Base-by-base conservation (phyloP, 1,140 invertebrate species). In the Tyrophagus putrescentiae region DNA sequence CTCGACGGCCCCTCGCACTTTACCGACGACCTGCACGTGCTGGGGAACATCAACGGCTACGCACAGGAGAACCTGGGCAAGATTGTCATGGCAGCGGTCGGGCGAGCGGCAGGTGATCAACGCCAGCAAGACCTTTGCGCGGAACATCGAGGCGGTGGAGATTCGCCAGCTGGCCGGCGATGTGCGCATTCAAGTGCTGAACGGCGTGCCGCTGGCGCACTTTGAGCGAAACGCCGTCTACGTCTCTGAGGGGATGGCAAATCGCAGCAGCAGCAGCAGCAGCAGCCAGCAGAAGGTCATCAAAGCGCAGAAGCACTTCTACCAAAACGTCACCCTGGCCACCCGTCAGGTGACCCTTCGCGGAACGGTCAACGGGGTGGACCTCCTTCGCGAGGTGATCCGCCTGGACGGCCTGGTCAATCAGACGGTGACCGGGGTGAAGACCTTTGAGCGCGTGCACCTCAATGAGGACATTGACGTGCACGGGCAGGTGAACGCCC, bases 401-500 rank as follows among this genome's bases (percentile, higher is more conserved):
- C 52, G 52, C n/a, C 27, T 54, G 11, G 52, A 54, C 13, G n/a
- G 13, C 21, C n/a, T n/a, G n/a, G 3, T 31, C 11, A 28, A 25
- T n/a, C 52, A 54, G 39, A 54, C 25, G 2, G 39, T 54, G 18
- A 54, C 52, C 13, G 52, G 52, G 3, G 25, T 27, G 25, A 54
- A 54, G 25, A 54, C 25, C 21, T 54, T 54, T 31, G 52, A 54
- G n/a, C 13, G 13, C 11, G 25, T 54, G 13, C 7, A 27, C 13
- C 39, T 54, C 11, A 33, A 54, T 25, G 31, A 33, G 3, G 25
- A 54, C 39, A 54, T 54, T 25, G 52, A 54, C 21, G 31, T 54
- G 3, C 1, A 31, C 25, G 52, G 52, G 25, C 25, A 3, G n/a
- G 13, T 54, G 13, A 54, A 54, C 25, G 52, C 7, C 2, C 6